Conservation (phyloP, 1,140 invertebrate genomes). For the Drosophila suzukii region DNA sequence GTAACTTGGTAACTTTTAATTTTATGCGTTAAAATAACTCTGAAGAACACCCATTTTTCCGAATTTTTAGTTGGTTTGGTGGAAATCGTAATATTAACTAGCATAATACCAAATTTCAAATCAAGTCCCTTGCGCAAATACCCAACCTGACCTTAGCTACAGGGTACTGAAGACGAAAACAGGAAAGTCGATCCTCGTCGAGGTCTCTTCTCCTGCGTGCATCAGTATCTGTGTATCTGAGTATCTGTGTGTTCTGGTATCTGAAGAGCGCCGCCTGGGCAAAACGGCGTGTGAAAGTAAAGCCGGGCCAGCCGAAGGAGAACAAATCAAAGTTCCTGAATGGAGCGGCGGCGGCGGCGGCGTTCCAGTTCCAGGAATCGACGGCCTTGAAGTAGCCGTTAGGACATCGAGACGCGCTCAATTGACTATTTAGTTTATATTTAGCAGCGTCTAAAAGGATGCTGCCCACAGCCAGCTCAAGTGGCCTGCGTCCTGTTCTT, state of each 20-base stretch:
- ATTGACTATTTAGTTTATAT: constrained; percentile 81
- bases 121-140: neutral
- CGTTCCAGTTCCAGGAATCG: constrained; percentile 68
- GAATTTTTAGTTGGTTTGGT: neutral
- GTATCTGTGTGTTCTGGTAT: constrained; percentile 27
- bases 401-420: constrained; percentile 70
- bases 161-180: constrained; percentile 43
- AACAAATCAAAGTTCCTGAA: constrained; percentile 70
- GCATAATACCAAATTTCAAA: neutral
- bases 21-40: too few relatives aligned
- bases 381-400: constrained; percentile 78
- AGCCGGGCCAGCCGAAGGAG: constrained; percentile 21
- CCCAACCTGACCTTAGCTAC: neutral
- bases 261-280: constrained; percentile 34
- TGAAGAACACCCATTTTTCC: too few relatives aligned
- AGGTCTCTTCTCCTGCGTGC: constrained; percentile 13
- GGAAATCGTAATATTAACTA: neutral
- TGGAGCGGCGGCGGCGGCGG: constrained; percentile 38
- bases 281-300: constrained; percentile 67
- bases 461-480: constrained; percentile 56
- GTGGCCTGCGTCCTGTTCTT: constrained; percentile 50
- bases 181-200: constrained; percentile 40
- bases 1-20: too few relatives aligned
- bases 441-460: constrained; percentile 76
- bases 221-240: constrained; percentile 5